These are phyloP conservation scores for Anastatus disparis DNA, from an alignment of 1,140 invertebrate species.

Conservation along the genomic window DNA sequence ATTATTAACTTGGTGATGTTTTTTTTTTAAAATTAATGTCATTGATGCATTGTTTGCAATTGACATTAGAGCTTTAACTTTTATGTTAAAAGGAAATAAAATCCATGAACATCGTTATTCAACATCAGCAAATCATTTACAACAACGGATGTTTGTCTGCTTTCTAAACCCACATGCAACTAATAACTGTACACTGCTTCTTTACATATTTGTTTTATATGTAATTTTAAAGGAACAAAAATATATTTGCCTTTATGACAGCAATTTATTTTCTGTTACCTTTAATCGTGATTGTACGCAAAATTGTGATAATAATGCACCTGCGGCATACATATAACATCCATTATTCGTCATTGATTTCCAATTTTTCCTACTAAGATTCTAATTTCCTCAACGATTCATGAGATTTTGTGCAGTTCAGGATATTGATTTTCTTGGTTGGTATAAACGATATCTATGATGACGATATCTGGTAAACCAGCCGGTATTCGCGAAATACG, in stretches of 20 bases:
- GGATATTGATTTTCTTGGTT: constrained; percentile 40
- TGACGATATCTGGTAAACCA: constrained; percentile 47
- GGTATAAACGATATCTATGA: constrained; percentile 45
- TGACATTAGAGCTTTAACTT: neutral
- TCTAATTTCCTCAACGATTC: constrained; percentile 26
- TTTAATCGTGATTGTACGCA: neutral
- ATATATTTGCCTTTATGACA: neutral
- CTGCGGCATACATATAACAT: neutral
- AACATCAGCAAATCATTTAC: neutral
- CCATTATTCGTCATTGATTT: too few relatives aligned
- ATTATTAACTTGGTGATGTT: constrained; percentile 18
- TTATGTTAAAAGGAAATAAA: neutral
- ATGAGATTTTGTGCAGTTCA: constrained; percentile 29
- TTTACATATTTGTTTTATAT: neutral
- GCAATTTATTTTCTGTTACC: neutral
- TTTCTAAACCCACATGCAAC: constrained; percentile 11
- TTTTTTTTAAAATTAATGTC: constrained; percentile 1
- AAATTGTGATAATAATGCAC: constrained; percentile 22
- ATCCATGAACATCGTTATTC: neutral
- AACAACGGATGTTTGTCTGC: constrained; percentile 13
- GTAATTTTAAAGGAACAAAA: neutral
- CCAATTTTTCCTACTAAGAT: constrained; percentile 3
- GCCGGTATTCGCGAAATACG: constrained; percentile 45
- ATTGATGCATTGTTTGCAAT: constrained; percentile 1
- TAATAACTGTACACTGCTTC: constrained; percentile 23